These are phyloP conservation scores for Alloplasta piceator DNA, from an alignment of 2,888 invertebrate species.

Conservation along the genomic window DNA sequence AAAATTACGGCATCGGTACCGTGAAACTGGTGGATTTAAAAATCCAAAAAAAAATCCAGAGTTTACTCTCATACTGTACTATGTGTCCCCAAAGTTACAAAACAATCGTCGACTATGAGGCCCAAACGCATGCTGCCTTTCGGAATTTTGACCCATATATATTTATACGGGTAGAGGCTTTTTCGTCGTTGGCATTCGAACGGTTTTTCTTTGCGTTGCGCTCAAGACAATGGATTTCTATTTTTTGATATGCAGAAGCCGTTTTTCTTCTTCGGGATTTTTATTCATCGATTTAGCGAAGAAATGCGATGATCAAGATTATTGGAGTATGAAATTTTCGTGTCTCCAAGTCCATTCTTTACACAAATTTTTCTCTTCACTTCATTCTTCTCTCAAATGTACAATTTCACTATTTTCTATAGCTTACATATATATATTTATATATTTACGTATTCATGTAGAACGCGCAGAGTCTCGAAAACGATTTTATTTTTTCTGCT, in stretches of 20 bases:
- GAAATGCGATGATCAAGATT: background rate
- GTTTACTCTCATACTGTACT: too few species aligned
- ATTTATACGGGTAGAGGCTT: background rate
- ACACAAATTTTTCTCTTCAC: constrained; percentile 5
- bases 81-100: too few species aligned
- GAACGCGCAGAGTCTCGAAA: constrained; percentile 41
- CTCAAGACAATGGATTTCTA: background rate
- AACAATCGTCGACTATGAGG: too few species aligned
- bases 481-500: constrained; percentile 7
- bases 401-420: constrained; percentile 35
- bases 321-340: background rate
- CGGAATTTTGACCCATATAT: too few species aligned
- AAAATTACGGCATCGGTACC: too few species aligned
- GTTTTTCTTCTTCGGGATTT: background rate
- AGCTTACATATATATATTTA: background rate
- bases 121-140: too few species aligned
- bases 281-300: background rate
- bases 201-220: background rate
- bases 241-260: constrained; percentile 40
- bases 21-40: too few species aligned
- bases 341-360: background rate
- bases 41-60: too few species aligned
- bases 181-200: constrained; percentile 35
- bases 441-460: constrained; percentile 24
- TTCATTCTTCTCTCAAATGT: constrained; percentile 31